Conservation (phyloP, 2,888 invertebrate species). For the Syrista parreyssii region DNA sequence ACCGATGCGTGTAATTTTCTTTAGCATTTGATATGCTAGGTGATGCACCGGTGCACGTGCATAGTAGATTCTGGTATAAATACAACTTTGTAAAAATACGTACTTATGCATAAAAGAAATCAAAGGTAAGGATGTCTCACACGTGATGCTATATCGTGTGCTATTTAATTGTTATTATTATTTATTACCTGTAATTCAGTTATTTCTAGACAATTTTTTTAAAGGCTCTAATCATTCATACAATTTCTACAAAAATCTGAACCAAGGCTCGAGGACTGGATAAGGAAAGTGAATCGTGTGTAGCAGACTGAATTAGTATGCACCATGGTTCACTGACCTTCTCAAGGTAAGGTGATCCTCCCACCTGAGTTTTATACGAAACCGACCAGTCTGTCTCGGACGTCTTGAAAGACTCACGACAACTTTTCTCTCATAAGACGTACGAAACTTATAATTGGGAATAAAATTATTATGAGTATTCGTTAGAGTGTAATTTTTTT, state of each 20-base stretch:
- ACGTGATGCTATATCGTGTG: no score
- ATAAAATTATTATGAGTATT: not conserved
- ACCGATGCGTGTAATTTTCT: not conserved
- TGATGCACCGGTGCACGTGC: no score
- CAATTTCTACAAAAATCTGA: not conserved
- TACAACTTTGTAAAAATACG: no score
- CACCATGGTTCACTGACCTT: conserved; percentile 32
- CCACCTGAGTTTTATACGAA: conserved; percentile 21
- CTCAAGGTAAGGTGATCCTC: conserved; percentile 28
- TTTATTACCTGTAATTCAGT: no score
- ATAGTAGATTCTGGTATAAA: no score
- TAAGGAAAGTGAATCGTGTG: not conserved
- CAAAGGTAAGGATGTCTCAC: no score
- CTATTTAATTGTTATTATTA: no score
- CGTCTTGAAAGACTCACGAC: not conserved
- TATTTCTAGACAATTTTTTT: no score
- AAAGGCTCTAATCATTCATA: no score
- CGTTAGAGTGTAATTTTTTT: not conserved
- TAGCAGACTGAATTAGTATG: conserved; percentile 39
- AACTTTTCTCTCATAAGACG: not conserved
- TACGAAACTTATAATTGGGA: not conserved
- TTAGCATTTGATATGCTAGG: not conserved
- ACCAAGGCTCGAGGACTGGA: not conserved
- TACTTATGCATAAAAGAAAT: no score
- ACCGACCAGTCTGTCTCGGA: conserved; percentile 36